A percentile compares a stretch with the other conserved stretches of the same genome.
Conservation (phyloP, 1,140 invertebrate species). For the Trachymyrmex cornetzi region DNA sequence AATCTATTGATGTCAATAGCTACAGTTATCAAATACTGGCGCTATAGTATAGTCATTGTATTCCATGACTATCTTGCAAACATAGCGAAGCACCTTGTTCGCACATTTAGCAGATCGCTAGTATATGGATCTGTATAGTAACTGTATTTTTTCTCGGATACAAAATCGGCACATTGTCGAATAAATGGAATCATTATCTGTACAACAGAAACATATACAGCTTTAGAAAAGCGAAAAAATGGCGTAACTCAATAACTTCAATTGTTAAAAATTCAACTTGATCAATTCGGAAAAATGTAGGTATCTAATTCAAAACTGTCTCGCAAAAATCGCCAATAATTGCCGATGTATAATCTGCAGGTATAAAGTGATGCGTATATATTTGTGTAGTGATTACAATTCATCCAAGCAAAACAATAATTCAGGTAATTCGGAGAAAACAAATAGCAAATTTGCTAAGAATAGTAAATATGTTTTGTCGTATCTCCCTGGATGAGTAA, state of each 20-base stretch:
- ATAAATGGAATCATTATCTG: slow-evolving; percentile 13
- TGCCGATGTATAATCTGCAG: not conserved
- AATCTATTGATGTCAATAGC: not conserved
- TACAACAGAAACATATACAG: not conserved
- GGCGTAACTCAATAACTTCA: not conserved
- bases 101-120: not conserved
- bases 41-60: not conserved
- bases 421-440: not conserved
- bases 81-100: not conserved
- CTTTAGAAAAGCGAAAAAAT: not conserved
- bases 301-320: not conserved
- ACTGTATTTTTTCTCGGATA: not conserved
- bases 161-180: slow-evolving; percentile 7
- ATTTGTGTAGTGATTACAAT: not conserved
- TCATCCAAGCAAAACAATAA: not conserved
- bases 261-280: not conserved
- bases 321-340: not conserved
- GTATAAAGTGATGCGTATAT: not conserved
- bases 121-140: not conserved
- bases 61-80: not conserved
- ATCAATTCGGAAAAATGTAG: not conserved
- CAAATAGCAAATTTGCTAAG: no score
- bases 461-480: slow-evolving; percentile 44
- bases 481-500: not conserved
- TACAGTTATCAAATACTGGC: not conserved